Conservation (phyloP, 2,797 vertebrate genomes). For the Hoplostethus atlanticus region DNA sequence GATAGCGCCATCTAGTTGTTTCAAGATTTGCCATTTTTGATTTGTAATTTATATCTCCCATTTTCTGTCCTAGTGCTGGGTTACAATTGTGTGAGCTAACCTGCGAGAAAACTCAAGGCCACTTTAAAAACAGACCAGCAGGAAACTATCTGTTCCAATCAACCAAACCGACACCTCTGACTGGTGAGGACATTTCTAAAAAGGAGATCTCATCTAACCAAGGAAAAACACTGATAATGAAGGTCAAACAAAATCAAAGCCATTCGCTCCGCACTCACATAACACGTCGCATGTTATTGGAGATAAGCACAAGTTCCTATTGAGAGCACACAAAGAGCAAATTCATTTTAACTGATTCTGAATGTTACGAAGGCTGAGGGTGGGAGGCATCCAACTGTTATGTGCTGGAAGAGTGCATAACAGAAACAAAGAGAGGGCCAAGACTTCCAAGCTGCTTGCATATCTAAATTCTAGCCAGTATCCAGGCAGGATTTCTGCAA, state of each 20-base stretch:
- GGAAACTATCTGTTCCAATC: background rate
- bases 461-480: conserved; percentile 9
- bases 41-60: background rate
- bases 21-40: conserved; percentile 20
- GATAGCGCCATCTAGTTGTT: conserved; percentile 53
- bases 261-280: conserved; percentile 51
- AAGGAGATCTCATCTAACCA: conserved; percentile 63
- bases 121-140: conserved; percentile 4
- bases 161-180: conserved; percentile 14
- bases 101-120: background rate
- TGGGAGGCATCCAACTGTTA: conserved; percentile 77
- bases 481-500: conserved; percentile 23
- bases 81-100: background rate
- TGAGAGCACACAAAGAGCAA: conserved; percentile 72
- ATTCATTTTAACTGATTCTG: conserved; percentile 71
- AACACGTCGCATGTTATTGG: conserved; percentile 54
- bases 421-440: conserved; percentile 64
- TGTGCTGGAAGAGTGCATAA: conserved; percentile 69
- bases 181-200: background rate
- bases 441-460: conserved; percentile 39
- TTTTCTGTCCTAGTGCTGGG: background rate
- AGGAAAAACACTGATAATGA: conserved; percentile 70
- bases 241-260: conserved; percentile 73
- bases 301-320: conserved; percentile 72
- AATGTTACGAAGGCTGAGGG: conserved; percentile 67